Base-by-base conservation (phyloP, 2,113 vertebrate genomes). In the Ciconia maguari region DNA sequence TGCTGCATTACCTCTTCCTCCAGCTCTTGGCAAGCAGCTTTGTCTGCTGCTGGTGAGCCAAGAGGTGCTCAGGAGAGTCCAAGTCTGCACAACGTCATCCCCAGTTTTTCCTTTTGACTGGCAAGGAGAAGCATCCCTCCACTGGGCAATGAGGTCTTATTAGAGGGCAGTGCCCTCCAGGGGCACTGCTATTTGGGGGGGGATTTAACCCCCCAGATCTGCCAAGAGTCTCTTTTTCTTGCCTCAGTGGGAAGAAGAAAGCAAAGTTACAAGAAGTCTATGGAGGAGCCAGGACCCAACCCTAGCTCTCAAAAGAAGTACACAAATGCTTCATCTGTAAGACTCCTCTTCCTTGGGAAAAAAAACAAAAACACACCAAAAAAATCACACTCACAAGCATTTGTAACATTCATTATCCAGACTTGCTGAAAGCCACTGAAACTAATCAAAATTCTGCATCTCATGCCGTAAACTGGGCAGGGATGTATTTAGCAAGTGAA, bases 61-160 rank as follows among this genome's bases (percentile, higher is more conserved):
- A 32, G 38, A n/a, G 32, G 9, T 34, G 46, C 38, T 93, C 57
- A 58, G 48, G 26, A 58, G 24, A 36, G 17, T 25, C 76, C 62
- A 52, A 26, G 10, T 13, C 4, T 1, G 22, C 30, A 36, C 12
- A 68, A 11, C 3, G 0, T 22, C 61, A 51, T 46, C 12, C 44
- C 11, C 38, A 51, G 7, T 26, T 54, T 80, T 55, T 34, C 10
- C 32, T 78, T 44, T 25, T 13, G 13, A 30, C 38, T 54, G 25
- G 38, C 36, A 83, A 90, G 69, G 13, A 49, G 21, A 62, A 17
- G 13, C 15, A 48, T 57, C 11, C 14, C 11, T 93, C 20, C 16
- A 68, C 32, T 60, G 10, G 27, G 20, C 38, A 58, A 25, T 3
- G 15, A 66, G 5, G 25, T 54, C 22, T 16, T 55, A 21, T 36